Conservation (phyloP, 1,140 invertebrate species). For the Drosophila sulfurigaster region DNA sequence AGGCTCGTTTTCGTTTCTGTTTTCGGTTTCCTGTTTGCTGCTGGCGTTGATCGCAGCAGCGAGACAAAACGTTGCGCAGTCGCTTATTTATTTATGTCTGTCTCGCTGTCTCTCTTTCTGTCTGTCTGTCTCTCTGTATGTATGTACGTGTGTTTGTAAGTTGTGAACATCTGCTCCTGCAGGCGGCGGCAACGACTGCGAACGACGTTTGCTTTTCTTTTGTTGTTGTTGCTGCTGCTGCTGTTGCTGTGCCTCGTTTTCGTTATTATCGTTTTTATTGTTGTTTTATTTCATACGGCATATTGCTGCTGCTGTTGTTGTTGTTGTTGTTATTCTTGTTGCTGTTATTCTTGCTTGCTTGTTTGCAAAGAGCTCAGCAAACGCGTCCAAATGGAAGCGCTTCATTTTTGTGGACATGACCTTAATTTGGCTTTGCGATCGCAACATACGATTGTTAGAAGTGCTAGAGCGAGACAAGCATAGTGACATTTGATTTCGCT, state of each 20-base stretch:
- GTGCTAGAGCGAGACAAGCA: constrained; percentile 1
- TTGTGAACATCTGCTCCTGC: constrained; percentile 84
- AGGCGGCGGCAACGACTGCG: constrained; percentile 43
- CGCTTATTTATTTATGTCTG: constrained; percentile 81
- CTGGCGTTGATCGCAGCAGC: constrained; percentile 62
- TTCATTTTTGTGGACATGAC: constrained; percentile 38
- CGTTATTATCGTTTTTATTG: constrained; percentile 82
- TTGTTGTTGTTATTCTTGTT: constrained; percentile 18
- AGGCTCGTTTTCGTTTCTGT: constrained; percentile 24
- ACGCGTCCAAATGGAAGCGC: constrained; percentile 57
- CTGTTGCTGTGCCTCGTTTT: constrained; percentile 56
- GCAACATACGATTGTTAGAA: constrained; percentile 13
- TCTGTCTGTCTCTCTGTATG: constrained; percentile 31
- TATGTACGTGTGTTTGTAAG: constrained; percentile 67
- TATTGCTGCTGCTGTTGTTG: constrained; percentile 51
- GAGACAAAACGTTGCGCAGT: constrained; percentile 66
- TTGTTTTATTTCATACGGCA: constrained; percentile 72
- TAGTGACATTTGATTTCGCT: not conserved
- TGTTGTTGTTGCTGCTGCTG: constrained; percentile 48
- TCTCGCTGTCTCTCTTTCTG: constrained; percentile 38
- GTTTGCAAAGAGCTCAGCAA: constrained; percentile 41
- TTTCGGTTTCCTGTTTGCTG: constrained; percentile 75
- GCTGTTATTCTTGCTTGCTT: constrained; percentile 9
- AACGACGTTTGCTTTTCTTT: constrained; percentile 74
- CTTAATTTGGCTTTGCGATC: constrained; percentile 39